A percentile compares a stretch with the other conserved stretches of the same genome.
Evolutionary conservation across 1,140 invertebrate genomes (phyloP).

Genomic region (Neoseiulus cucumeris): DNA sequence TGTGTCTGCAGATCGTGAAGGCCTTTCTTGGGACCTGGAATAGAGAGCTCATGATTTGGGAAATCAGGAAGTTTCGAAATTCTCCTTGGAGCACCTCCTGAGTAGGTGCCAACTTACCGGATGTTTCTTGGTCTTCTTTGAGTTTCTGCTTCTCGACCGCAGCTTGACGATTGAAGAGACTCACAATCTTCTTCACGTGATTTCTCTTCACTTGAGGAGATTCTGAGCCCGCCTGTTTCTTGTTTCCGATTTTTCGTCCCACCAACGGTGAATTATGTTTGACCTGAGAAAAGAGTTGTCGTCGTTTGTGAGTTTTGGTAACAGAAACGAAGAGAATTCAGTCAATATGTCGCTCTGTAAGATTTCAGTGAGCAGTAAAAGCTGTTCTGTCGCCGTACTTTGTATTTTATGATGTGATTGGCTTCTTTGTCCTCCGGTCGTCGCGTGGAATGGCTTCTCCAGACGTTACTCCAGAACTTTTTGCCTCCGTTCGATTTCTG

Average conservation of each 20-base stretch:
- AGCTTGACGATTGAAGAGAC: conserved; percentile 1
- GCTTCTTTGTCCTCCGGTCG: background rate
- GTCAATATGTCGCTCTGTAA: background rate
- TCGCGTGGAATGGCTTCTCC: background rate
- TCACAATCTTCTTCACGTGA: conserved; percentile 5
- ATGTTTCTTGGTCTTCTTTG: background rate
- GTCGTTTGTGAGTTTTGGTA: background rate
- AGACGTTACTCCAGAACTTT: conserved; percentile 9
- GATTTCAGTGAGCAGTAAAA: background rate
- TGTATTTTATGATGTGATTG: background rate
- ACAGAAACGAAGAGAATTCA: background rate
- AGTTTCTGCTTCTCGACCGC: conserved; percentile 3
- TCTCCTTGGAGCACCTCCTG: background rate
- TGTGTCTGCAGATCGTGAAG: background rate
- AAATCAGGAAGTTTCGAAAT: background rate
- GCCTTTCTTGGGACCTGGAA: conserved; percentile 3
- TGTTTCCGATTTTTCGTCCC: background rate
- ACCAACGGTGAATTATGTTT: background rate
- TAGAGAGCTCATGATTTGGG: background rate
- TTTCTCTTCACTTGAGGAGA: background rate
- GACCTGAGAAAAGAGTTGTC: background rate
- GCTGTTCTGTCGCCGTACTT: too few species aligned
- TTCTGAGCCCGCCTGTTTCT: conserved; percentile 1
- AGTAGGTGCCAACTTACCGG: background rate
- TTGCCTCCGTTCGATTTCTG: background rate